These are phyloP conservation scores for Delphinus delphis DNA, from an alignment of 2,113 vertebrate genomes.

Conservation along the genomic window DNA sequence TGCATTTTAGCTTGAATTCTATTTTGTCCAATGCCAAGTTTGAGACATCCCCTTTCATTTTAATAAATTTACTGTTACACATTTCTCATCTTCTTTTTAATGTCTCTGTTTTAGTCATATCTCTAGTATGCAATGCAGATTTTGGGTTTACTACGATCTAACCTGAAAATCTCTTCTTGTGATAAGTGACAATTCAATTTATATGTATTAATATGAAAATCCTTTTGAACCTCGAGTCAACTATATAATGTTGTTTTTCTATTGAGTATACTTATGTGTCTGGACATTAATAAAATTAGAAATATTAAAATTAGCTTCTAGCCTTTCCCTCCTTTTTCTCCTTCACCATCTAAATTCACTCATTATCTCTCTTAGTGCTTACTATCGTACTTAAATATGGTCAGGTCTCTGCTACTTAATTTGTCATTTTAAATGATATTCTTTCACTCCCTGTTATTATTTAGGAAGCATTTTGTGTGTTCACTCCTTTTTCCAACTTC, in stretches of 20 bases:
- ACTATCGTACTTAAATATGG: neutral
- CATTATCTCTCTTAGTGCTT: neutral
- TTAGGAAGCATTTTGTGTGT: neutral
- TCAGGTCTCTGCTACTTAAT: neutral
- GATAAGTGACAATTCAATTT: neutral
- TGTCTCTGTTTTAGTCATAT: neutral
- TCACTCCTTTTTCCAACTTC: neutral
- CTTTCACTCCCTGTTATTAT: neutral
- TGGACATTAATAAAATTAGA: neutral
- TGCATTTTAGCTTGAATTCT: neutral
- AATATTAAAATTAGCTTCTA: neutral
- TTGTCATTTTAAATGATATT: neutral
- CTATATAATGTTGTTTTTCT: neutral
- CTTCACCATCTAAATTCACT: neutral
- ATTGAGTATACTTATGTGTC: neutral
- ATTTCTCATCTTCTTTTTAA: neutral
- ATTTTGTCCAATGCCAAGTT: neutral
- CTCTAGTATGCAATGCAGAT: neutral
- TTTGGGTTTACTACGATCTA: neutral
- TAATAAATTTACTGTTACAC: neutral
- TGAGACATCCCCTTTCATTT: neutral
- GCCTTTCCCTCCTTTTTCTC: neutral
- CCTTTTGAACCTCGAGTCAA: neutral
- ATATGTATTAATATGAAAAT: neutral
- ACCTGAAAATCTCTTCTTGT: neutral